Conservation (phyloP, 2,797 vertebrate genomes). For the Helicolenus hilgendorfi region DNA sequence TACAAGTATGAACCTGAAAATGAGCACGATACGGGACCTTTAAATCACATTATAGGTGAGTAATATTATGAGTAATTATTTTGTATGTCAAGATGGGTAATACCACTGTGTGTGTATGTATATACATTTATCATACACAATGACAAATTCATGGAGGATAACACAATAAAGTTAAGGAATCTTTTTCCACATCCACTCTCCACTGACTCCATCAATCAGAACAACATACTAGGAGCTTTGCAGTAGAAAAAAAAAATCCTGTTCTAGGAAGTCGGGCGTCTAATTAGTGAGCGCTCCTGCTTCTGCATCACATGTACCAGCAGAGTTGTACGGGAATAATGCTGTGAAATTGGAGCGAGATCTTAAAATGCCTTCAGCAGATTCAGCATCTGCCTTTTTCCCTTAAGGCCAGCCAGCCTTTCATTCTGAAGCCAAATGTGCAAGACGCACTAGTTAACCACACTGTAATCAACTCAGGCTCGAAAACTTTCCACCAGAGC, state of each 20-base stretch:
- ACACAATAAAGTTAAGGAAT: neutral
- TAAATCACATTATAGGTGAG: too few relatives aligned
- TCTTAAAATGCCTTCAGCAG: slow-evolving; percentile 40
- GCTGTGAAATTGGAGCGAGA: slow-evolving; percentile 7
- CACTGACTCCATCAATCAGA: neutral
- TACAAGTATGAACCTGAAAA: too few relatives aligned
- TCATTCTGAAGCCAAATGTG: slow-evolving; percentile 44
- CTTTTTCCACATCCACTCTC: neutral
- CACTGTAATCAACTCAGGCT: slow-evolving; percentile 49
- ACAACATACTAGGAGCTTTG: neutral
- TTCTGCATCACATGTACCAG: neutral
- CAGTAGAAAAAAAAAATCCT: neutral
- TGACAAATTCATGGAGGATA: neutral
- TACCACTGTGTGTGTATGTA: too few relatives aligned
- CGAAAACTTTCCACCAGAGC: slow-evolving; percentile 47
- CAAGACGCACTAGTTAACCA: slow-evolving; percentile 44
- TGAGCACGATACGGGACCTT: too few relatives aligned
- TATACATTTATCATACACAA: neutral
- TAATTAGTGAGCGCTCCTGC: slow-evolving; percentile 14
- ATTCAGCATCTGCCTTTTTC: slow-evolving; percentile 54
- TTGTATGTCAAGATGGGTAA: too few relatives aligned
- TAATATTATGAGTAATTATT: too few relatives aligned
- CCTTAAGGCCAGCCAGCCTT: slow-evolving; percentile 28
- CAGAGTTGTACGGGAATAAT: slow-evolving; percentile 11
- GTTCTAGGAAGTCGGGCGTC: neutral